Conservation (phyloP, 2,113 vertebrate species). For the Microcebus jonahi region DNA sequence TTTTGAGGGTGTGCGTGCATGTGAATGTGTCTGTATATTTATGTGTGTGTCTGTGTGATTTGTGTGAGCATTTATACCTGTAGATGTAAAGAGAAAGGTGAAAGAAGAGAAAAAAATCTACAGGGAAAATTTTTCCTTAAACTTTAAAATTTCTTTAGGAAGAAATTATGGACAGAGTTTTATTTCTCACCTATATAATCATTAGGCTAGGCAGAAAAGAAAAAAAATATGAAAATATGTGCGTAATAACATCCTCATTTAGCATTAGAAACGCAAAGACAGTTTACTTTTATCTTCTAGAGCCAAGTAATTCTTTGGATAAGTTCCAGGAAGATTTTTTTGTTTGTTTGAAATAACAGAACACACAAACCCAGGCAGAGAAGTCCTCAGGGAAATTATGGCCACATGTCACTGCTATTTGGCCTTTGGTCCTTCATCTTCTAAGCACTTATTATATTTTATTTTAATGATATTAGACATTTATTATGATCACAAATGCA, state of each 20-base stretch:
- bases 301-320: not conserved
- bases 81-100: not conserved
- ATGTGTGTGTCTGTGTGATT: not conserved
- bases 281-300: not conserved
- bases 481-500: not conserved
- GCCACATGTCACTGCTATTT: not conserved
- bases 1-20: not conserved
- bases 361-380: not conserved
- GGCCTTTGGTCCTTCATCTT: not conserved
- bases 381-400: not conserved
- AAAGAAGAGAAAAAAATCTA: not conserved
- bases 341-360: not conserved
- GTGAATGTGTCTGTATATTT: not conserved
- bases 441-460: not conserved
- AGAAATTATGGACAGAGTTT: not conserved
- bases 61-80: not conserved
- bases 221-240: not conserved
- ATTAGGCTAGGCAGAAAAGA: not conserved
- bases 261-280: not conserved
- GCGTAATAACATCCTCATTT: not conserved
- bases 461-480: not conserved
- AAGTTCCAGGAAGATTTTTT: not conserved
- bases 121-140: not conserved
- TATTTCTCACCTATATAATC: not conserved
- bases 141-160: not conserved